These are phyloP conservation scores for Corbicula japonica DNA, from an alignment of 2,888 invertebrate genomes.

Conservation along the genomic window DNA sequence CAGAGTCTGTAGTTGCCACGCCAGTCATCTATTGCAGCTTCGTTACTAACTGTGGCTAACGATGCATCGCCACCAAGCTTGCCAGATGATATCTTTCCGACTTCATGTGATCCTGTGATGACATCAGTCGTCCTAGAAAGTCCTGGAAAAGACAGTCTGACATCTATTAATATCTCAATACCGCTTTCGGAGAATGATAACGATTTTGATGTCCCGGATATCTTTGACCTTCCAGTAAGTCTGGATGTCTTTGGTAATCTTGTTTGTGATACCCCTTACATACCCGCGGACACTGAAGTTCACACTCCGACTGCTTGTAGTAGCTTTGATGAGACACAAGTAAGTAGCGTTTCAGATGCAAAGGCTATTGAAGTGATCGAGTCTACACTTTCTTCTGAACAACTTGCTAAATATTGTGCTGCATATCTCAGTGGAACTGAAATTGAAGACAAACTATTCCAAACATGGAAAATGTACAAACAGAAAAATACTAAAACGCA, in stretches of 20 bases:
- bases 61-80: too few relatives aligned
- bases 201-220: not conserved
- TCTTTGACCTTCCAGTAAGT: not conserved
- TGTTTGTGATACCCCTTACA: not conserved
- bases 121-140: too few relatives aligned
- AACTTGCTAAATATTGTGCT: not conserved
- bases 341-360: not conserved
- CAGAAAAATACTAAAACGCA: not conserved
- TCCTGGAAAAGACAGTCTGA: not conserved
- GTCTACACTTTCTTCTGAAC: not conserved
- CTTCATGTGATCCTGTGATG: too few relatives aligned
- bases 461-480: constrained; percentile 1
- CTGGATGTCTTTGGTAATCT: not conserved
- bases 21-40: too few relatives aligned
- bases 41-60: too few relatives aligned
- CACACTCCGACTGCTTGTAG: too few relatives aligned
- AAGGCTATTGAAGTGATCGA: not conserved
- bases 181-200: not conserved
- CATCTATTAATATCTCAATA: not conserved
- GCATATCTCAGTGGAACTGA: not conserved
- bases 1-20: too few relatives aligned
- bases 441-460: not conserved
- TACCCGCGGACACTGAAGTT: not conserved
- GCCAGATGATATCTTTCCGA: too few relatives aligned
- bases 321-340: not conserved